Conservation (phyloP, 2,888 invertebrate species). For the Trichopoda pennipes region DNA sequence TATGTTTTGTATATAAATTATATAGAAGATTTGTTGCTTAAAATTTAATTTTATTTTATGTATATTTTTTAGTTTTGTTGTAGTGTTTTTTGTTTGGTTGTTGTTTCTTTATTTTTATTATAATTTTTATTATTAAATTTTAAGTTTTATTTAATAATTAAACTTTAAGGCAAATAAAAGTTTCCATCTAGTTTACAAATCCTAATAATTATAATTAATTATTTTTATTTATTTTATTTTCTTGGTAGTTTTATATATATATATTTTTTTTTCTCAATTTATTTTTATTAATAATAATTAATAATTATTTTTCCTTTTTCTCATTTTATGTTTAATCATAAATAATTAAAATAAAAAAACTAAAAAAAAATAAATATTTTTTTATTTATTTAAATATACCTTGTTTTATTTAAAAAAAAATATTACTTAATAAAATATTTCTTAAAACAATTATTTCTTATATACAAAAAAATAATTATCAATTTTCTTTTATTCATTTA, state of each 20-base stretch:
- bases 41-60: conserved; percentile 42
- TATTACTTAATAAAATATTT: conserved; percentile 23
- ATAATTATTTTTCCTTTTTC: conserved; percentile 12
- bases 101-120: conserved; percentile 30
- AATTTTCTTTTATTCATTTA: conserved; percentile 9
- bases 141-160: conserved; percentile 71
- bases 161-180: conserved; percentile 79
- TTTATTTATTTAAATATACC: conserved; percentile 48
- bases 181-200: conserved; percentile 78
- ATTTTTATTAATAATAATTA: conserved; percentile 26
- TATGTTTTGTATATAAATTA: conserved; percentile 60
- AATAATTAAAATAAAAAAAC: too few relatives aligned
- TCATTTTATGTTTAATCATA: conserved; percentile 39
- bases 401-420: conserved; percentile 30
- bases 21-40: conserved; percentile 41
- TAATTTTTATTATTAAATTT: conserved; percentile 59
- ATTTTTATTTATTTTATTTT: background rate
- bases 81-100: conserved; percentile 18
- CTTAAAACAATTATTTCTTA: conserved; percentile 44
- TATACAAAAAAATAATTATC: conserved; percentile 49
- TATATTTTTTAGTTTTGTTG: conserved; percentile 31
- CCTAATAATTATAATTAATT: conserved; percentile 62
- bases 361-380: conserved; percentile 48
- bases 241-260: too few relatives aligned
- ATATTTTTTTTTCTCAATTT: conserved; percentile 22